Evolutionary conservation across 2,113 vertebrate species (phyloP).

Genomic region (Channa argus): DNA sequence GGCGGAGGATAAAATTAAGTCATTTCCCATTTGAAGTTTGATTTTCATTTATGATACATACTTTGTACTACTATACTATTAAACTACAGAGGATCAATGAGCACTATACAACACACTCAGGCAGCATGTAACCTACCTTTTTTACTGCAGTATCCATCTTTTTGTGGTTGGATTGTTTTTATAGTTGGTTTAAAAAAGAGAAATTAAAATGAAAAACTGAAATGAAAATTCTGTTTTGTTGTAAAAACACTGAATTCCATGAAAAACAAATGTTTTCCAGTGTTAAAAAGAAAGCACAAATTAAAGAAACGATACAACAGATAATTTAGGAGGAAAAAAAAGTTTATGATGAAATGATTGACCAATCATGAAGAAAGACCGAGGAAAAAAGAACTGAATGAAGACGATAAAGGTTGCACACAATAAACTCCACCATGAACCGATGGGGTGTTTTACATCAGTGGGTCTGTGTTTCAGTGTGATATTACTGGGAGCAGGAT

Average conservation of each 20-base stretch:
- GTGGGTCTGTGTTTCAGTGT: slow-evolving; percentile 4
- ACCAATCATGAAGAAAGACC: slow-evolving; percentile 5
- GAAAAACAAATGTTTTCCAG: too few species aligned
- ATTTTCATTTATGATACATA: slow-evolving; percentile 1
- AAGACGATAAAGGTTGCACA: background rate
- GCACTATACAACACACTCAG: background rate
- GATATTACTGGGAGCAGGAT: slow-evolving; percentile 10
- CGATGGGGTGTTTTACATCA: background rate
- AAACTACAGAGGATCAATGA: slow-evolving; percentile 5
- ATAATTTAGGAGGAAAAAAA: background rate
- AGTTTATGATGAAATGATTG: background rate
- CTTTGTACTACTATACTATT: background rate
- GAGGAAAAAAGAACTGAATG: slow-evolving; percentile 11
- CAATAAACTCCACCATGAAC: slow-evolving; percentile 17
- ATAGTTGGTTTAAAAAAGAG: slow-evolving; percentile 6
- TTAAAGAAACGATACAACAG: slow-evolving; percentile 6
- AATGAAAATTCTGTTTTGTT: background rate
- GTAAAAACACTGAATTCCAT: too few species aligned
- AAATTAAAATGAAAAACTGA: slow-evolving; percentile 25
- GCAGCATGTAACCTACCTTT: slow-evolving; percentile 64
- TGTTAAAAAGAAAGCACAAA: slow-evolving; percentile 29
- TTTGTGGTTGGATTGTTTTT: slow-evolving; percentile 56
- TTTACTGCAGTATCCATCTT: slow-evolving; percentile 60
- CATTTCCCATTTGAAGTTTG: background rate
- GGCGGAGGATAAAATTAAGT: slow-evolving; percentile 27